Evolutionary conservation across 2,888 invertebrate species (phyloP).

Genomic region (Venusia cambrica): DNA sequence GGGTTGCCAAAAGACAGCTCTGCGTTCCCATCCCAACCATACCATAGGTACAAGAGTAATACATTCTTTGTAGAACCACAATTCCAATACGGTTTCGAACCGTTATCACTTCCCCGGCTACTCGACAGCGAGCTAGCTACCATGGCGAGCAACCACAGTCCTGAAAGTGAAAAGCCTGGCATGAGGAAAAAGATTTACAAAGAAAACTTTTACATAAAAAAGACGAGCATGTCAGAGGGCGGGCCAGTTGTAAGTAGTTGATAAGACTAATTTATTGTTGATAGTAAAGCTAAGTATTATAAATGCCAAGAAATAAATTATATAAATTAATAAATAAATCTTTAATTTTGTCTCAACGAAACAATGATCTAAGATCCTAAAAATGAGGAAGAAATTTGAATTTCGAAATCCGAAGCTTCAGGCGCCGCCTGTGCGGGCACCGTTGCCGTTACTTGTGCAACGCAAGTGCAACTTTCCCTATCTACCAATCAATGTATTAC

Average conservation of each 20-base stretch:
- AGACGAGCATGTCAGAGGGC: constrained; percentile 62
- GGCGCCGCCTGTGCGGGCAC: neutral
- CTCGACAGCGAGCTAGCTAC: constrained; percentile 68
- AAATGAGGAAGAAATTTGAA: too few species aligned
- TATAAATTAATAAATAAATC: constrained; percentile 21
- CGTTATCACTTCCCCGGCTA: constrained; percentile 56
- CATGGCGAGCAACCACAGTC: constrained; percentile 64
- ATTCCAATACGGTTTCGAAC: constrained; percentile 75
- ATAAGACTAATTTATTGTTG: constrained; percentile 61
- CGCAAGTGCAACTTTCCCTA: constrained; percentile 64
- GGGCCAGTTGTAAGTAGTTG: constrained; percentile 47
- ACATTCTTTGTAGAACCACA: constrained; percentile 71
- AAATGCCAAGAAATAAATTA: constrained; percentile 37
- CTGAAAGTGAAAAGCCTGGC: constrained; percentile 64
- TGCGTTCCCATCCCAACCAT: constrained; percentile 55
- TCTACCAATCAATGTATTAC: constrained; percentile 59
- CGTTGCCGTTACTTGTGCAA: constrained; percentile 36
- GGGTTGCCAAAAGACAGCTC: constrained; percentile 52
- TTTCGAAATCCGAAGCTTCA: too few species aligned
- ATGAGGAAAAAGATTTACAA: constrained; percentile 67
- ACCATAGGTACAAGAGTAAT: constrained; percentile 48
- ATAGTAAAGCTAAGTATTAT: constrained; percentile 41
- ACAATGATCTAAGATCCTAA: too few species aligned
- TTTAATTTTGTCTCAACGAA: constrained; percentile 10
- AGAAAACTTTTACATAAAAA: constrained; percentile 74